Base-by-base conservation (phyloP, 2,888 invertebrate species). In the Agrochola circellaris region DNA sequence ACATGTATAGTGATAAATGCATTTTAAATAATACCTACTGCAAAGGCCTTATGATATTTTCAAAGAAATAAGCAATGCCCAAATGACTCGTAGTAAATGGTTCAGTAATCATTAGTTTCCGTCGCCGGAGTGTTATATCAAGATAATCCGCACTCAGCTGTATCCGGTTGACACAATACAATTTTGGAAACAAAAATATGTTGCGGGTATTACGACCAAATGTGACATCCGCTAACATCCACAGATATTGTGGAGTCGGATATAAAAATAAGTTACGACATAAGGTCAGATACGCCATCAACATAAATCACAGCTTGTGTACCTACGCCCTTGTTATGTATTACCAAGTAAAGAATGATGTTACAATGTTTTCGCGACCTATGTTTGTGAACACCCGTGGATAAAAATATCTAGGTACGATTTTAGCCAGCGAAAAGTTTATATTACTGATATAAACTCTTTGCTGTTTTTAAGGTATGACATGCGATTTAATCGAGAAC, bases 201-300 rank as follows among this genome's bases (percentile, higher is more conserved):
- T 86, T 73, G 56, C 69, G 45, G 42, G 66, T 72, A 86, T 86
- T 86, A 87, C 77, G 38, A 62, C 74, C 75, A 86, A 87, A 87
- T 87, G 87, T 75, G 86, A 84, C 87, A 86, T 69, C 65, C 77
- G 78, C 80, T 78, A 82, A 85, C 85, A 82, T 85, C 75, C 75
- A 74, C 82, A 87, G 89, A 86, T 89, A 88, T 88, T 85, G 83
- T 89, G 83, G 83, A 89, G 77, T 87, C 75, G 74, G 82, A 83
- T 83, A 89, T 88, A 91, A 91, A 91, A 88, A 91, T 90, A 91
- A 90, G 90, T 91, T 90, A 91, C 87, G 88, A 89, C 87, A 83
- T 86, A 84, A 86, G 86, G 84, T 89, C 89, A 88, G 84, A 89
- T 82, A 86, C 76, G 79, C 88, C 90, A 91, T 90, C 89, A 90